Evolutionary conservation across 1,140 invertebrate species (phyloP).

Genomic region (Cyclina sinensis): DNA sequence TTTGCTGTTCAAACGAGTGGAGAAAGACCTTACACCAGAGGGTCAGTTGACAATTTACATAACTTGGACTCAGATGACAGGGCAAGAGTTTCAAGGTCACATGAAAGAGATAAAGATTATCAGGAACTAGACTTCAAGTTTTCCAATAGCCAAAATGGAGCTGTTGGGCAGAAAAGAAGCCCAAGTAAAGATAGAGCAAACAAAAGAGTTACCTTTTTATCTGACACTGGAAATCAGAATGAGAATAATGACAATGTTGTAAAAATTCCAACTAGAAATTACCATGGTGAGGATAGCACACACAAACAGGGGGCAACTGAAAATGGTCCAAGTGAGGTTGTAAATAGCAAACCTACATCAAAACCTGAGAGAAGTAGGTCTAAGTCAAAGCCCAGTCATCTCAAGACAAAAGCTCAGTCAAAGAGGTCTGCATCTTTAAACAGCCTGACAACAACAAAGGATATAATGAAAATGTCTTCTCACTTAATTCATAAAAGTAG

Average conservation of each 20-base stretch:
- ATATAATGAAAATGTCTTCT: slow-evolving; percentile 65
- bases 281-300: background rate
- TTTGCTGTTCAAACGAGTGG: background rate
- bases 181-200: slow-evolving; percentile 62
- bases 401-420: background rate
- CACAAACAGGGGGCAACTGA: background rate
- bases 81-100: background rate
- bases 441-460: slow-evolving; percentile 11
- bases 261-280: slow-evolving; percentile 24
- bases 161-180: slow-evolving; percentile 59
- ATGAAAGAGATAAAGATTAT: background rate
- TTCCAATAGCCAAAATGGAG: slow-evolving; percentile 56
- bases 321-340: background rate
- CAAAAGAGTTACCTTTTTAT: slow-evolving; percentile 51
- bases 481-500: slow-evolving; percentile 63
- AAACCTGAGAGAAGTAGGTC: slow-evolving; percentile 27
- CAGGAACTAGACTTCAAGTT: slow-evolving; percentile 59
- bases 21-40: slow-evolving; percentile 32
- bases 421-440: slow-evolving; percentile 55
- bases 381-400: background rate
- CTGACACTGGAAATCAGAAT: slow-evolving; percentile 9
- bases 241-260: slow-evolving; percentile 13
- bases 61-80: background rate
- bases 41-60: slow-evolving; percentile 33
- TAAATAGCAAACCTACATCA: background rate